Evolutionary conservation across 2,113 vertebrate genomes (phyloP), one percentile per base, ranked within the genome.

Genomic region (Cebidichthys violaceus): DNA sequence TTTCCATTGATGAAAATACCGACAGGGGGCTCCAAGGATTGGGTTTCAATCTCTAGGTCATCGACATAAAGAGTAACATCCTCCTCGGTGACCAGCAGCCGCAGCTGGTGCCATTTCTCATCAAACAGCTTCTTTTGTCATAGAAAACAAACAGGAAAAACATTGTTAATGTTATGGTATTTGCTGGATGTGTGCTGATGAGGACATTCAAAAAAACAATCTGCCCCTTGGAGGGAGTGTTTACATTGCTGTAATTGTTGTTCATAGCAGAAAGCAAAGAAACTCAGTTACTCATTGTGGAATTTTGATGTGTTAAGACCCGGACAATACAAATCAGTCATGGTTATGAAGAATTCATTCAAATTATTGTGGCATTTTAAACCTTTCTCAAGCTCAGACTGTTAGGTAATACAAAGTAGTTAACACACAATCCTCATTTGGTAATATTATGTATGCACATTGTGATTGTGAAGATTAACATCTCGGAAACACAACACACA

Each of bases 1-100:
- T 97, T 94, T 78, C 98, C 98, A 73, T 96, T 98, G 86, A 98
- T 97, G 88, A 98, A 99, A 90, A 99, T 99, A 55, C 98, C 98
- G 89, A 97, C 92, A 84, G 96, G 96, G 79, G 97, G 96, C 86
- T 97, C 94, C 71, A 99, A 91, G 31, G 95, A 60, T 79, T 95
- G 94, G 0, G 20, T 96, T 93, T 98, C 96, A 65, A 96, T 94
- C 94, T 96, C 96, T 93, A 97, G 93, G 83, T 96, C 96, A 90
- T 99, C 98, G 13, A 99, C 95, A 84, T 97, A 97, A 29, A 99
- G 94, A 27, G 97, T 97, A 33, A 97, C 96, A 81, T 95, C 96
- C 39, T 96, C 95, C 85, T 99, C 98, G 7, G 97, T 98, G 89
- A 99, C 97, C 87, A 99, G 90, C 77, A 99, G 96, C 47, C 97